phyloP scores from a whole-genome alignment of 2,113 vertebrate genomes.

The human (Homo sapiens) region GRCh38 chr15:53313001-53313500 shows the following conservation, averaged over 20 bases:
- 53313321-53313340: neutral
- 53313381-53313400: neutral
- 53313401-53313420: neutral
- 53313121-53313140: constrained; percentile 74
- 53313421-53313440: neutral
- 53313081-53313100: constrained; percentile 62
- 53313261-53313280: constrained; percentile 63
- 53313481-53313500: neutral
- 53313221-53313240: constrained; percentile 76
- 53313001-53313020: constrained; percentile 60
- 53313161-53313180: constrained; percentile 79
- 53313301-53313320: neutral
- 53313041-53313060: constrained; percentile 50
- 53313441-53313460: neutral
- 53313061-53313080: constrained; percentile 66
- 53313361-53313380: neutral
- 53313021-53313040: constrained; percentile 51
- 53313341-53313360: neutral
- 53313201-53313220: constrained; percentile 77
- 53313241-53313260: constrained; percentile 72
- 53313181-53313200: constrained; percentile 82
- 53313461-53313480: constrained; percentile 9
- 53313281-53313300: neutral
- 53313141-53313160: constrained; percentile 78
- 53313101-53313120: constrained; percentile 72